Percentiles rank a stretch among this genome's conserved stretches.
phyloP scores from a whole-genome alignment of 2,888 invertebrate genomes.

The Elegia similella region DNA sequence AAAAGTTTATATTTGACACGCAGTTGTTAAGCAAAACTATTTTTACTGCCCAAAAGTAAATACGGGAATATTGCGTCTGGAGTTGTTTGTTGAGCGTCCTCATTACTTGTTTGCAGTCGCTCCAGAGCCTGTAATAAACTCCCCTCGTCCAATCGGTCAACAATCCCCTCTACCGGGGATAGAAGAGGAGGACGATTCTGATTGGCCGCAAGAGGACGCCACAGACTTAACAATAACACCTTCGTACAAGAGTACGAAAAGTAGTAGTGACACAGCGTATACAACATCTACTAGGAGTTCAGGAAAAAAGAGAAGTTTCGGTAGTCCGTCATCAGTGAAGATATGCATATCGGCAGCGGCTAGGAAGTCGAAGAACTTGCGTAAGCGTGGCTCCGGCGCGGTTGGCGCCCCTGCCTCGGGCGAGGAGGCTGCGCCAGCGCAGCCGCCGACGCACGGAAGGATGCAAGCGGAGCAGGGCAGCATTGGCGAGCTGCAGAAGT shows the following conservation, averaged over 20 bases:
- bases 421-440: slow-evolving; percentile 57
- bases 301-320: slow-evolving; percentile 76
- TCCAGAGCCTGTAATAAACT: slow-evolving; percentile 77
- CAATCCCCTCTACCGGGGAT: slow-evolving; percentile 90
- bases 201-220: slow-evolving; percentile 78
- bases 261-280: slow-evolving; percentile 76
- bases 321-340: slow-evolving; percentile 82
- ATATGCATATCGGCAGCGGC: slow-evolving; percentile 81
- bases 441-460: slow-evolving; percentile 77
- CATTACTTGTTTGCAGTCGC: slow-evolving; percentile 75
- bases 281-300: slow-evolving; percentile 74
- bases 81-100: slow-evolving; percentile 42
- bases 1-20: neutral
- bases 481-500: slow-evolving; percentile 94
- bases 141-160: slow-evolving; percentile 83
- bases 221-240: slow-evolving; percentile 75
- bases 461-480: slow-evolving; percentile 97
- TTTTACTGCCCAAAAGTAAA: slow-evolving; percentile 2
- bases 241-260: slow-evolving; percentile 75
- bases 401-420: slow-evolving; percentile 50
- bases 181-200: slow-evolving; percentile 90
- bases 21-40: slow-evolving; percentile 44
- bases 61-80: slow-evolving; percentile 19
- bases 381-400: slow-evolving; percentile 72
- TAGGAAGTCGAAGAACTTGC: slow-evolving; percentile 75